Conservation (phyloP, 2,888 invertebrate genomes). For the Callyntrura guangdongensis region DNA sequence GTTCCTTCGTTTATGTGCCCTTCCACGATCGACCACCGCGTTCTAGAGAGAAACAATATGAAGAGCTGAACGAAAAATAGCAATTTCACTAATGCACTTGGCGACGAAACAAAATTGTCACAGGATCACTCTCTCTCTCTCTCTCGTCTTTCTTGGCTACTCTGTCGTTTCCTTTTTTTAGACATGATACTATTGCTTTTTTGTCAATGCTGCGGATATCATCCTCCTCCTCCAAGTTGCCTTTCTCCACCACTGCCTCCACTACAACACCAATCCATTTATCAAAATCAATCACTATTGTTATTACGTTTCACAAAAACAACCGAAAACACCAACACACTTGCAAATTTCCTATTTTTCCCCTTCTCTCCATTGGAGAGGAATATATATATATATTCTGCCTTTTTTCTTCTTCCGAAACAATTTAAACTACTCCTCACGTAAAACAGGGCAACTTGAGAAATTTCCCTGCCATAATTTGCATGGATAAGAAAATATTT, state of each 20-base stretch:
- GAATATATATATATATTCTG: background rate
- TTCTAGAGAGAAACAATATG: background rate
- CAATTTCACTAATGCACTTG: slow-evolving; percentile 81
- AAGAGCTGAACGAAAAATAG: slow-evolving; percentile 66
- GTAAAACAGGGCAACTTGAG: slow-evolving; percentile 34
- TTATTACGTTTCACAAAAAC: slow-evolving; percentile 13
- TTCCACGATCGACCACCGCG: background rate
- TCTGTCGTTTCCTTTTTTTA: background rate
- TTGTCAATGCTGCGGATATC: background rate
- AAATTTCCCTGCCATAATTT: background rate
- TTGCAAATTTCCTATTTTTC: background rate
- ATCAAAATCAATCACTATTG: slow-evolving; percentile 51
- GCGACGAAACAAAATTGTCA: slow-evolving; percentile 75
- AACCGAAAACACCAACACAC: background rate
- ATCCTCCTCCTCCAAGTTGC: slow-evolving; percentile 21
- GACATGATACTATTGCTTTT: background rate
- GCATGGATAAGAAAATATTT: too few species aligned
- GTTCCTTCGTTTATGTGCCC: background rate
- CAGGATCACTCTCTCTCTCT: slow-evolving; percentile 12
- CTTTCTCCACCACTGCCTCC: background rate
- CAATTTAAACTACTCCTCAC: too few species aligned
- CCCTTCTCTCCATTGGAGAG: background rate
- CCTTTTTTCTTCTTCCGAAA: background rate
- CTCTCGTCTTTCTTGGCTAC: background rate
- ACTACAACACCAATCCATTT: slow-evolving; percentile 39